Evolutionary conservation across 2,113 vertebrate species (phyloP), one percentile per base, ranked within the genome.

Genomic region (Xenotilapia caudafasciata): DNA sequence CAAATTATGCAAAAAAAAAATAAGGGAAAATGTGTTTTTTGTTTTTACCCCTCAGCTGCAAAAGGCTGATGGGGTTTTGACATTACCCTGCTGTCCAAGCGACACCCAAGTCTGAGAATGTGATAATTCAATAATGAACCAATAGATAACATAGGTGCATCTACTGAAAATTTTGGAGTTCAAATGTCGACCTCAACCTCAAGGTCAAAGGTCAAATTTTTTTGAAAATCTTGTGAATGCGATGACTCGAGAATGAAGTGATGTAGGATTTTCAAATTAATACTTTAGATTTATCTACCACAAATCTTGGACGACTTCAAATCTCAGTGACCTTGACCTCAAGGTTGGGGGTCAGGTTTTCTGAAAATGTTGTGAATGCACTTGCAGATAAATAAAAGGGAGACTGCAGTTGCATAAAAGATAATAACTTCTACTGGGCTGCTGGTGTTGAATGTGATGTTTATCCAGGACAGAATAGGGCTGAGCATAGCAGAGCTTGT

Each of bases 11-110:
- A 38, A 38, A 65, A 5, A 21, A n/a, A 10, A 38, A 8, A 9
- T 0, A 65, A 65, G 31, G 0, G 31, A n/a, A 65, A 65, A n/a
- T 65, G 0, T 38, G 0, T 1, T 1, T 7, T 35, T 7, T 35
- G 58, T 62, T 62, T 35, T 65, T 3, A 65, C 31, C 31, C 6
- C 31, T n/a, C 17, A n/a, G 60, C 60, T 65, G 31, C 17, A 38
- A 38, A 38, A 38, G 10, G 31, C 17, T n/a, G 33, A 21, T 65
- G 6, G 3, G 6, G 60, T 12, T 2, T 65, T 65, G 60, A 2
- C 28, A 3, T 65, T 0, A 0, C 2, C 31, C 60, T 35, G 60
- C 4, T 65, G 60, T 12, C 15, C 17, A 38, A 65, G 10, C 0
- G 17, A 12, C 4, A 0, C 60, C 21, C 31, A 35, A 65, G 1